phyloP scores from a whole-genome alignment of 2,113 vertebrate genomes.

The Mus pahari region DNA sequence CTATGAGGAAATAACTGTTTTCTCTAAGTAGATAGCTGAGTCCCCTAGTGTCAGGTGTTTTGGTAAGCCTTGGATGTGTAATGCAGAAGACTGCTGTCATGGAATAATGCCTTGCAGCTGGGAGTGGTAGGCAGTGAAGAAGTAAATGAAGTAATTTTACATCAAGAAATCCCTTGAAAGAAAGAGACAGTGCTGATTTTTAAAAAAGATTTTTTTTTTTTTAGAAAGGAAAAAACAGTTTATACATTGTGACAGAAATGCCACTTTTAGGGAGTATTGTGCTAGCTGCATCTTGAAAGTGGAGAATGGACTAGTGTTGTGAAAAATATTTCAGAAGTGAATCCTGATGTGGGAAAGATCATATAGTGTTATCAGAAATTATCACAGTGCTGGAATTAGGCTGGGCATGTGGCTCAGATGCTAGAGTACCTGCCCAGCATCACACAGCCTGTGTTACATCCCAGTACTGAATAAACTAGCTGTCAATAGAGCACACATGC shows the following conservation, averaged over 20 bases:
- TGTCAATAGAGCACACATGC: too few species aligned
- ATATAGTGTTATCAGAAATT: conserved; percentile 13
- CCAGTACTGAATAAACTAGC: not conserved
- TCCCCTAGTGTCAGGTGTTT: not conserved
- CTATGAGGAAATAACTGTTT: not conserved
- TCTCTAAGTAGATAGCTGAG: not conserved
- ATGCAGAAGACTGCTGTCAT: not conserved
- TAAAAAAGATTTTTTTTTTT: too few species aligned
- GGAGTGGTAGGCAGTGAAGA: not conserved
- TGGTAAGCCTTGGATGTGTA: not conserved
- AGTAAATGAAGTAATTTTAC: conserved; percentile 7
- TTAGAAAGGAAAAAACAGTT: conserved; percentile 15
- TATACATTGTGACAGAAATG: conserved; percentile 3
- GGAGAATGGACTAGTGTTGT: conserved; percentile 3
- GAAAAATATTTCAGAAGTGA: conserved; percentile 11
- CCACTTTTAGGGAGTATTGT: not conserved
- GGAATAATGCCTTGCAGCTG: not conserved
- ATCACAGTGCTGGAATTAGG: not conserved
- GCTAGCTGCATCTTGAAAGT: conserved; percentile 1
- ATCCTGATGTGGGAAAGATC: not conserved
- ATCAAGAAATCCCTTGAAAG: not conserved
- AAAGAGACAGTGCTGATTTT: not conserved
- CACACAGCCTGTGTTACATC: not conserved
- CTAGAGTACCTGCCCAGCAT: not conserved
- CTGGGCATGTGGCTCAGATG: not conserved